These are phyloP conservation scores for Arbacia lixula DNA, from an alignment of 53 echinoderm and acorn worm genomes.

Conservation along the genomic window DNA sequence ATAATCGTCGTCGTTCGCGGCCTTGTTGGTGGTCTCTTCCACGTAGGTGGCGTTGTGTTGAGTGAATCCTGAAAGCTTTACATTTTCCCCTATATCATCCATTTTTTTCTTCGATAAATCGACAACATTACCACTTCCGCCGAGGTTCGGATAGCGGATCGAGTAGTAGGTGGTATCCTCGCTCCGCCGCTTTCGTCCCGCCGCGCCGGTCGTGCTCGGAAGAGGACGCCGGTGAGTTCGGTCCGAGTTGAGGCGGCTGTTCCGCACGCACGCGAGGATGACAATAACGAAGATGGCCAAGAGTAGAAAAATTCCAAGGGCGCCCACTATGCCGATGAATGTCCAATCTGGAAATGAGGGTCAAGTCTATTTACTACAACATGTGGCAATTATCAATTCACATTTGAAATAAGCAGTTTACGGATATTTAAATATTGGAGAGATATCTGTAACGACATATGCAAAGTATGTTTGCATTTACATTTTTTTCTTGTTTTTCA, in stretches of 20 bases:
- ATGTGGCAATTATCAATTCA: too few species aligned
- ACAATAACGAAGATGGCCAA: constrained; percentile 41
- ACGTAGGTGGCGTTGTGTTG: constrained; percentile 17
- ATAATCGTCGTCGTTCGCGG: neutral
- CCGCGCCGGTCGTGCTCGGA: neutral
- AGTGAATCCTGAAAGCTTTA: neutral
- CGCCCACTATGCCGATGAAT: constrained; percentile 43
- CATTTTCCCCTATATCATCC: neutral
- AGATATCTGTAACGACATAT: too few species aligned
- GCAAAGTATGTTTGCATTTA: too few species aligned
- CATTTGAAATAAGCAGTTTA: too few species aligned
- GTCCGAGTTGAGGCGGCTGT: neutral
- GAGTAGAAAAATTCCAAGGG: constrained; percentile 27
- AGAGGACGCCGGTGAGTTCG: constrained; percentile 16
- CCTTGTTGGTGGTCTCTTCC: neutral
- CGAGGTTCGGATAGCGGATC: neutral
- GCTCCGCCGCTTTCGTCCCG: neutral
- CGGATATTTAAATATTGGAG: too few species aligned
- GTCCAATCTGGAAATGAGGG: constrained; percentile 20
- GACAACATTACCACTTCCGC: neutral
- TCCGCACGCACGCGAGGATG: constrained; percentile 5
- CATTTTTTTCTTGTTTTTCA: too few species aligned
- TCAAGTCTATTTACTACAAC: too few species aligned
- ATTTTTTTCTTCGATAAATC: constrained; percentile 14
- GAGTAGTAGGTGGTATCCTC: constrained; percentile 28